Evolutionary conservation across 2,888 invertebrate species (phyloP).

Genomic region (Agrochola circellaris): DNA sequence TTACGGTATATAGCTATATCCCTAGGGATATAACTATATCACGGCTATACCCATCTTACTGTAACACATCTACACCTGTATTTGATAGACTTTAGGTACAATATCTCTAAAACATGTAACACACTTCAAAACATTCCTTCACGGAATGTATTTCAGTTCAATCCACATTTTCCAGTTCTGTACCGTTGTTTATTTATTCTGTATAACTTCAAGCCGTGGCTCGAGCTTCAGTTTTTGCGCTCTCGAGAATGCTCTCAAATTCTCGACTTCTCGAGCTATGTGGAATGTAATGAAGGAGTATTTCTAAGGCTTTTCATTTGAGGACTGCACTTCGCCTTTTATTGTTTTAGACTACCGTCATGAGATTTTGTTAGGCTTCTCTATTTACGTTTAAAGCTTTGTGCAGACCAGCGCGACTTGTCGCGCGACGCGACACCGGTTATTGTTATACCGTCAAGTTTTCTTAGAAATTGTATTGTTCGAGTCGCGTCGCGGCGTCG

Average conservation of each 20-base stretch:
- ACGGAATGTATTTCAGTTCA: constrained; percentile 19
- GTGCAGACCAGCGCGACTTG: too few relatives aligned
- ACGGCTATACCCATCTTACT: too few relatives aligned
- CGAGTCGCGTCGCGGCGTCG: too few relatives aligned
- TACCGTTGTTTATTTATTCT: constrained; percentile 53
- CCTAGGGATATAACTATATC: too few relatives aligned
- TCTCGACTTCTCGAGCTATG: constrained; percentile 35
- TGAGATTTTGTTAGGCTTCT: constrained; percentile 25
- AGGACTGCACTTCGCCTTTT: constrained; percentile 32
- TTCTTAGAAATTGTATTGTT: too few relatives aligned
- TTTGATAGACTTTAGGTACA: background rate
- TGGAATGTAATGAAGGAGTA: constrained; percentile 60
- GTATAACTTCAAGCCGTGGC: constrained; percentile 33
- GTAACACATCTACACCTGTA: too few relatives aligned
- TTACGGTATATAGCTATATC: too few relatives aligned
- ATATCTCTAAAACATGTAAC: background rate
- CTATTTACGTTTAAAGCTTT: background rate
- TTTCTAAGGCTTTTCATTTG: constrained; percentile 62
- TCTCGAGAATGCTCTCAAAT: constrained; percentile 42
- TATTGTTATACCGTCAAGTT: too few relatives aligned
- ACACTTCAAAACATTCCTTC: constrained; percentile 11
- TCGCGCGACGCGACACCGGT: too few relatives aligned
- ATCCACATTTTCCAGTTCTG: constrained; percentile 38
- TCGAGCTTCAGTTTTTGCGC: constrained; percentile 45
- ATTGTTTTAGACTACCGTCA: constrained; percentile 33